phyloP scores from a whole-genome alignment of 2,888 invertebrate genomes.

The Drosophila dives region DNA sequence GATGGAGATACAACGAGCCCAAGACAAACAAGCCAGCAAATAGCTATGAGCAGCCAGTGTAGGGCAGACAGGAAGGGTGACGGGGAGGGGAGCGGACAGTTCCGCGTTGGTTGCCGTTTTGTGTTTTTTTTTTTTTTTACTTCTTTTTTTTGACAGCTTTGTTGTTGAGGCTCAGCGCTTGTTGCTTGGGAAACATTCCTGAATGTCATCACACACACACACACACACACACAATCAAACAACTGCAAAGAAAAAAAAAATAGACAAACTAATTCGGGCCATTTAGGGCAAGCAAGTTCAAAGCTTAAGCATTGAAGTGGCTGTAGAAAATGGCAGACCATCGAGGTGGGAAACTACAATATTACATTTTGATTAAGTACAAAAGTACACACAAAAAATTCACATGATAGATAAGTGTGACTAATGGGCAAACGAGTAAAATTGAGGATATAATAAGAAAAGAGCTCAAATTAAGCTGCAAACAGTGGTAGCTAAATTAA shows the following conservation, averaged over 20 bases:
- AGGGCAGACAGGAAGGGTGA: background rate
- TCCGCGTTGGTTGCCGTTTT: slow-evolving; percentile 60
- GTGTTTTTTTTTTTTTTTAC: slow-evolving; percentile 3
- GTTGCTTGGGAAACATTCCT: slow-evolving; percentile 62
- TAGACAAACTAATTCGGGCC: slow-evolving; percentile 56
- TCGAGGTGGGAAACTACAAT: slow-evolving; percentile 41
- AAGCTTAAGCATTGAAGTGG: slow-evolving; percentile 47
- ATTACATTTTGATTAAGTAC: slow-evolving; percentile 61
- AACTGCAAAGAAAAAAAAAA: slow-evolving; percentile 17
- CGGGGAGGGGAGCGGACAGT: slow-evolving; percentile 36
- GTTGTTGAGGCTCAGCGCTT: slow-evolving; percentile 49
- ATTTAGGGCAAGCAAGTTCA: slow-evolving; percentile 62
- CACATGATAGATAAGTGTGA: slow-evolving; percentile 38
- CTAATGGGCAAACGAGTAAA: slow-evolving; percentile 16
- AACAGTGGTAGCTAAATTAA: background rate
- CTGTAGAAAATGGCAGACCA: slow-evolving; percentile 30
- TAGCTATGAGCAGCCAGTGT: slow-evolving; percentile 14
- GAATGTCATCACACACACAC: slow-evolving; percentile 58
- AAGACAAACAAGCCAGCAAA: slow-evolving; percentile 56
- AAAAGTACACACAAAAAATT: slow-evolving; percentile 28
- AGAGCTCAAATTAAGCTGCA: background rate
- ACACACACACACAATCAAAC: slow-evolving; percentile 12
- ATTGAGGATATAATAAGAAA: slow-evolving; percentile 1
- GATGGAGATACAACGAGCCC: slow-evolving; percentile 59
- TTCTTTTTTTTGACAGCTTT: slow-evolving; percentile 61